Conservation (phyloP, 2,888 invertebrate genomes). For the Autographa gamma region DNA sequence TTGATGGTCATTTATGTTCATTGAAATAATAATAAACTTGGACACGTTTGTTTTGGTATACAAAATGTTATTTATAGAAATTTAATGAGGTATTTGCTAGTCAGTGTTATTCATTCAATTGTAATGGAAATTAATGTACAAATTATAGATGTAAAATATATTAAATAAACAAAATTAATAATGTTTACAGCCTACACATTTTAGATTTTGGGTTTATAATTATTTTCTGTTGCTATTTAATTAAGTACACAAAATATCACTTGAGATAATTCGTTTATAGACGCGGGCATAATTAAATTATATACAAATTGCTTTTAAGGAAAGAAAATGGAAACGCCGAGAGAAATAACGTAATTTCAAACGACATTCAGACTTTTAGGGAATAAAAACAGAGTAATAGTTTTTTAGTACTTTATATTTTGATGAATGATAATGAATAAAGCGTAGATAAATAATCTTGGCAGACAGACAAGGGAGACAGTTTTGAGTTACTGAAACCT, state of each 20-base stretch:
- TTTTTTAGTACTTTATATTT: background rate
- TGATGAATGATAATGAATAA: background rate
- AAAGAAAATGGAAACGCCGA: background rate
- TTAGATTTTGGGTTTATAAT: background rate
- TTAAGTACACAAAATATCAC: background rate
- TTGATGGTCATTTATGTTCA: no score
- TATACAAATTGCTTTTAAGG: background rate
- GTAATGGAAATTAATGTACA: no score
- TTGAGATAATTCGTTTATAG: background rate
- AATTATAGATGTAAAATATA: no score
- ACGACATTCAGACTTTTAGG: background rate
- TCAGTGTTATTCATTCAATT: no score
- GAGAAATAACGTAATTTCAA: background rate
- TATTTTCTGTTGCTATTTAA: background rate
- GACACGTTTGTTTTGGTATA: no score
- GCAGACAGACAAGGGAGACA: no score
- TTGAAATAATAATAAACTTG: no score
- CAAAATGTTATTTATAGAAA: no score
- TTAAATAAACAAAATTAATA: no score
- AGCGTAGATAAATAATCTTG: background rate
- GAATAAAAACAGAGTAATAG: background rate
- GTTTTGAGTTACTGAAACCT: no score
- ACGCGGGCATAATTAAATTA: constrained; percentile 4
- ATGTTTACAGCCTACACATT: background rate
- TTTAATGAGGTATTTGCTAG: no score